These are phyloP conservation scores for Festucalex cinctus DNA, from an alignment of 2,113 vertebrate species.

Conservation along the genomic window DNA sequence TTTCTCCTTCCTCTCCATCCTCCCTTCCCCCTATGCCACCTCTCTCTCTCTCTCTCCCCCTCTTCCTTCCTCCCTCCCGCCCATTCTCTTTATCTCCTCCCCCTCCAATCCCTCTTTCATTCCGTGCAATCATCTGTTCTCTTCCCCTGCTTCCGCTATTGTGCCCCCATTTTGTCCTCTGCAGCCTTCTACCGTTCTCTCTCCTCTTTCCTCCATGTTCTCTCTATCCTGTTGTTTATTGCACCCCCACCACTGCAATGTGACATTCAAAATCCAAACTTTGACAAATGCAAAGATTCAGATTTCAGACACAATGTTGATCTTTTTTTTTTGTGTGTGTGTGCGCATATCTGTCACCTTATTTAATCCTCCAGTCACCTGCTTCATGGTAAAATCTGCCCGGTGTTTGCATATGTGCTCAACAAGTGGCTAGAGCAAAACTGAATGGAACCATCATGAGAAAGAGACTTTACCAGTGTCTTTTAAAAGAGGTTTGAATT, in stretches of 20 bases:
- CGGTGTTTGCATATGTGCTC: constrained; percentile 24
- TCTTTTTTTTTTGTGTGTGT: too few relatives aligned
- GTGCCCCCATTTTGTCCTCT: constrained; percentile 70
- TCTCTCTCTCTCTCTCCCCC: constrained; percentile 38
- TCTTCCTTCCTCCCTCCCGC: constrained; percentile 24
- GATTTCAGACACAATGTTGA: background rate
- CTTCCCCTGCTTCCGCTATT: constrained; percentile 57
- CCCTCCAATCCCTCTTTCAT: constrained; percentile 68
- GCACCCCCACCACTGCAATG: constrained; percentile 8
- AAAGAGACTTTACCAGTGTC: background rate
- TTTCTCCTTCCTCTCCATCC: constrained; percentile 44
- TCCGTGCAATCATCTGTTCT: constrained; percentile 66
- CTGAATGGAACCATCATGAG: background rate
- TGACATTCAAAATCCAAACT: constrained; percentile 57
- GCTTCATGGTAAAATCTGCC: background rate
- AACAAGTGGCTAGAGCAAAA: constrained; percentile 49
- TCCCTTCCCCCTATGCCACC: constrained; percentile 43
- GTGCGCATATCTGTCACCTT: background rate
- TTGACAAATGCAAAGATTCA: constrained; percentile 18
- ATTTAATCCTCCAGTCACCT: background rate
- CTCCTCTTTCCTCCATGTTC: constrained; percentile 62
- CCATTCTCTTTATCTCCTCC: constrained; percentile 59
- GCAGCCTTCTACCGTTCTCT: constrained; percentile 36
- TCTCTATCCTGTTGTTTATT: constrained; percentile 58
- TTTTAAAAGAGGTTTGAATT: background rate